phyloP scores from a whole-genome alignment of 2,888 invertebrate species.

The Germaria angustata region DNA sequence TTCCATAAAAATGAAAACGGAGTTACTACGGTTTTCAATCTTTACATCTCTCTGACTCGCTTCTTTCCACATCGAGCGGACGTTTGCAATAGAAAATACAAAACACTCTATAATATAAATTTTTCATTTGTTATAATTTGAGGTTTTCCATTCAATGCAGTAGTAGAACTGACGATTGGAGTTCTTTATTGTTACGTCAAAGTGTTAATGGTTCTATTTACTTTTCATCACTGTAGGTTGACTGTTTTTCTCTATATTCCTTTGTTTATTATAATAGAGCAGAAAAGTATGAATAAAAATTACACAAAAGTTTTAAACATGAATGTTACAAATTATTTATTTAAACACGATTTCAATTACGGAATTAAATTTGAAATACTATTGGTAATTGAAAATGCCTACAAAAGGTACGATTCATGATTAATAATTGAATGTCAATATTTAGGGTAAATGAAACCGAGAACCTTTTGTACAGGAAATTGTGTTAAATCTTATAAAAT shows the following conservation, averaged over 20 bases:
- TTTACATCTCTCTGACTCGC: neutral
- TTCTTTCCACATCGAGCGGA: neutral
- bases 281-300: constrained; percentile 40
- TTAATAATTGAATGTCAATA: neutral
- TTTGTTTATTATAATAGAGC: constrained; percentile 21
- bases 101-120: constrained; percentile 47
- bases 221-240: constrained; percentile 53
- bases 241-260: constrained; percentile 7
- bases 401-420: too few relatives aligned
- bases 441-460: neutral
- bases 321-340: constrained; percentile 17
- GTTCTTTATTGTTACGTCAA: constrained; percentile 40
- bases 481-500: too few relatives aligned
- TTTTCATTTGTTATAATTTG: constrained; percentile 59
- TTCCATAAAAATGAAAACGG: constrained; percentile 37
- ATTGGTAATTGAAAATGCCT: too few relatives aligned
- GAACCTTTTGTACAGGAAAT: too few relatives aligned
- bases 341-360: too few relatives aligned
- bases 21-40: constrained; percentile 36
- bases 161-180: too few relatives aligned
- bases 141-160: constrained; percentile 33
- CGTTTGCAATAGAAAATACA: neutral
- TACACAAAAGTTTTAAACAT: constrained; percentile 30
- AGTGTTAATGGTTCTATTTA: constrained; percentile 63
- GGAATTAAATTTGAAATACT: too few relatives aligned